Evolutionary conservation across 2,113 vertebrate species (phyloP), one percentile per base, ranked within the genome.

Genomic region (Rhegmatorhina hoffmannsi): DNA sequence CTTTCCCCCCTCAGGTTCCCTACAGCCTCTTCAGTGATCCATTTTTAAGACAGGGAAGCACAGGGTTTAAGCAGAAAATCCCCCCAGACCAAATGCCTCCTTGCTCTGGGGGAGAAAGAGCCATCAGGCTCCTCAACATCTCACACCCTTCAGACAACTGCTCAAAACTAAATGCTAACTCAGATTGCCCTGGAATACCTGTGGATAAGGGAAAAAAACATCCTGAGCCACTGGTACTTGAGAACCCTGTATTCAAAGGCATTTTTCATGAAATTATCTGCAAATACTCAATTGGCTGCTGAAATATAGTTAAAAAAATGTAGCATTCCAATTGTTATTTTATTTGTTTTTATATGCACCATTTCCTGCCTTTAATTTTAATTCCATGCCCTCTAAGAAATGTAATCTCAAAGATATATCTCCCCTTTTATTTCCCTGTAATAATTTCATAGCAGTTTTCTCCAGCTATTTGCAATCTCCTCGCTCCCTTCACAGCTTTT

Each of bases 391-490:
- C 50, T 81, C 86, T 84, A 83, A 70, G 64, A 89, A 90, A 90
- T 33, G 29, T 47, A 78, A 74, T 75, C 83, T 81, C 89, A 84
- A 26, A 31, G 55, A 85, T 10, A 85, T 13, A 60, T 56, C 86
- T 69, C 38, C 69, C 59, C 68, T 56, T 93, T 87, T 75, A 60
- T 91, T 84, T 81, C 74, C 52, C 86, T 89, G 40, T 81, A 92
- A 93, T 64, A 74, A 78, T 18, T 87, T 75, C 90, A 93, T 25
- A 74, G 80, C 92, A 59, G 69, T 92, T 93, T 92, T 86, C 69
- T 87, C 52, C 66, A 76, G 80, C 80, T 93, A 89, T 92, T 94
- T 6, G 3, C 86, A 81, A 77, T 59, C 76, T 88, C 69, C 70
- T 95, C 68, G 0, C 68, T 95, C 69, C 74, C 73, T 74, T 89